Evolutionary conservation across 2,888 invertebrate genomes (phyloP).

Genomic region (Pyralis farinalis): DNA sequence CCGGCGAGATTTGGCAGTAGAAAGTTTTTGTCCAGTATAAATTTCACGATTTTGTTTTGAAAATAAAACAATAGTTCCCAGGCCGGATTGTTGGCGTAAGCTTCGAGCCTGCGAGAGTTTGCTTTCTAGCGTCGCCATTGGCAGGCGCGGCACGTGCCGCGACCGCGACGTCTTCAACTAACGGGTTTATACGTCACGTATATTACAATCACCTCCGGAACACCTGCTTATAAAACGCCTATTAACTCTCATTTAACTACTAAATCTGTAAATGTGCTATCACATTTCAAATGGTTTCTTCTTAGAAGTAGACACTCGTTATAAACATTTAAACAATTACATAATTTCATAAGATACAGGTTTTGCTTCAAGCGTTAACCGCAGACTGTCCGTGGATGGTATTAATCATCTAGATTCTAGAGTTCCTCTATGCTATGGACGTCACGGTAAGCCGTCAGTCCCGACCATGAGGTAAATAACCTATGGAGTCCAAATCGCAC

Average conservation of each 20-base stretch:
- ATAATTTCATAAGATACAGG: too few relatives aligned
- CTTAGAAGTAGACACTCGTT: too few relatives aligned
- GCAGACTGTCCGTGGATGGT: too few relatives aligned
- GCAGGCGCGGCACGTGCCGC: conserved; percentile 60
- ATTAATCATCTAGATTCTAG: too few relatives aligned
- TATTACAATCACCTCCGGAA: conserved; percentile 9
- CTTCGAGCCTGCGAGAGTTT: conserved; percentile 49
- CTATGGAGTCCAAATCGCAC: too few relatives aligned
- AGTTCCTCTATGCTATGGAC: too few relatives aligned
- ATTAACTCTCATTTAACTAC: not conserved
- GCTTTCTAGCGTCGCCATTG: conserved; percentile 65
- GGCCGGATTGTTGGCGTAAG: conserved; percentile 26
- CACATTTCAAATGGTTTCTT: too few relatives aligned
- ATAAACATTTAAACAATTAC: too few relatives aligned
- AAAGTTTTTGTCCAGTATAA: conserved; percentile 15
- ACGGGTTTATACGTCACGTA: conserved; percentile 50
- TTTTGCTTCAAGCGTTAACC: too few relatives aligned
- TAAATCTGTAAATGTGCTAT: too few relatives aligned
- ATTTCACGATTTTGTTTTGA: conserved; percentile 26
- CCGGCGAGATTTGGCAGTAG: conserved; percentile 15
- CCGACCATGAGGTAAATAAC: too few relatives aligned
- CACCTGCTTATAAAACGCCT: not conserved
- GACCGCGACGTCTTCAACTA: conserved; percentile 35
- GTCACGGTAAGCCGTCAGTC: too few relatives aligned
- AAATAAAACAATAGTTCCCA: conserved; percentile 40